These are phyloP conservation scores for Phacellophora camtschatica DNA, from an alignment of 30 jellyfish, hydroid and myxozoan genomes.

Conservation along the genomic window DNA sequence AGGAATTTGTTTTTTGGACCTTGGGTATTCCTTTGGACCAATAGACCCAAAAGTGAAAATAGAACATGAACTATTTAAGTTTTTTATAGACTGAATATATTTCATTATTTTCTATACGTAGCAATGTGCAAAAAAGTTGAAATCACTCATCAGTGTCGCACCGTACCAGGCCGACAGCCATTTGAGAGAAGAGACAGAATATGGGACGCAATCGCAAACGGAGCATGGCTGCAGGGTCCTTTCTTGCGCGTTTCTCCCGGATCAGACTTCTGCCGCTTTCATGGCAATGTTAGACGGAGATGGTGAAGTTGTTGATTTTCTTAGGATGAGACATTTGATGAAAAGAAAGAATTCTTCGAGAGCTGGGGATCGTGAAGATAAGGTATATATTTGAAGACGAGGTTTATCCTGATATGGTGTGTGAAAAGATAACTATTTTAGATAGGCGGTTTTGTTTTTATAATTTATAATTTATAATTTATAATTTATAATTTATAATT, in stretches of 20 bases:
- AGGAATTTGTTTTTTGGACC: too few species aligned
- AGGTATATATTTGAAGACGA: slow-evolving; percentile 22
- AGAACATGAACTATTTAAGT: too few species aligned
- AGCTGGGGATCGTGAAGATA: slow-evolving; percentile 68
- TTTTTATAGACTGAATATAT: too few species aligned
- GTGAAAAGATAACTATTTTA: too few species aligned
- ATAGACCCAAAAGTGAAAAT: too few species aligned
- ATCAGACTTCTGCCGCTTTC: slow-evolving; percentile 78
- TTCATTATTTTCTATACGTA: neutral
- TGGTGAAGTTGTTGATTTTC: slow-evolving; percentile 90
- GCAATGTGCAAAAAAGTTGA: slow-evolving; percentile 71
- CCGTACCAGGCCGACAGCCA: slow-evolving; percentile 92
- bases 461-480: too few species aligned
- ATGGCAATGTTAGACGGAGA: slow-evolving; percentile 88
- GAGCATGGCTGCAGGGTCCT: slow-evolving; percentile 80
- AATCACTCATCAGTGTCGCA: slow-evolving; percentile 71
- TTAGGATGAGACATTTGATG: slow-evolving; percentile 72
- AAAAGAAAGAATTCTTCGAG: slow-evolving; percentile 52
- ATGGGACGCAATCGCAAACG: slow-evolving; percentile 59
- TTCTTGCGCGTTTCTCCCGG: slow-evolving; percentile 86
- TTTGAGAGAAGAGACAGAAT: slow-evolving; percentile 56
- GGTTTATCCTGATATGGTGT: too few species aligned
- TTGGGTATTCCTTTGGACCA: too few species aligned
- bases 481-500: too few species aligned
- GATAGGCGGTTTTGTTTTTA: too few species aligned